A percentile compares a stretch with the other conserved stretches of the same genome.
Evolutionary conservation across 2,113 vertebrate genomes (phyloP).

Genomic region (Taurulus bubalis): DNA sequence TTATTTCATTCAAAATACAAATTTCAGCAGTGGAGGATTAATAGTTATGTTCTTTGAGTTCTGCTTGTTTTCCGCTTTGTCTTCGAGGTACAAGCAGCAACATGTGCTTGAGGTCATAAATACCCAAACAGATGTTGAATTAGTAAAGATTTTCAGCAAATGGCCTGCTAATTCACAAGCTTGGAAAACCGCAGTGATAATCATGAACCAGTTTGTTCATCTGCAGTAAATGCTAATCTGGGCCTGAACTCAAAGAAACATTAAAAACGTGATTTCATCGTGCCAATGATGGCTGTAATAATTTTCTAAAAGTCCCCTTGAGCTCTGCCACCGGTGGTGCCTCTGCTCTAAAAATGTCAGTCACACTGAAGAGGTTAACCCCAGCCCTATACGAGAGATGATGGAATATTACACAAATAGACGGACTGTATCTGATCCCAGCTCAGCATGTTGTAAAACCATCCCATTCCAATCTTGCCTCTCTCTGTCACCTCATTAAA

Average conservation of each 20-base stretch:
- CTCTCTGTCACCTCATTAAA: slow-evolving; percentile 83
- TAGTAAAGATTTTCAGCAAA: slow-evolving; percentile 58
- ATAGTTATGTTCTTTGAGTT: slow-evolving; percentile 49
- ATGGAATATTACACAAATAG: slow-evolving; percentile 80
- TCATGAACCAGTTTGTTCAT: slow-evolving; percentile 55
- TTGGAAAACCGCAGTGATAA: slow-evolving; percentile 55
- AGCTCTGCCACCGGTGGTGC: slow-evolving; percentile 64
- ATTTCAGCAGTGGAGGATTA: slow-evolving; percentile 33
- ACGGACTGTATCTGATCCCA: slow-evolving; percentile 77
- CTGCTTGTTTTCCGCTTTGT: slow-evolving; percentile 55
- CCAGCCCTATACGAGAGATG: slow-evolving; percentile 60
- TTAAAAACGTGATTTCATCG: slow-evolving; percentile 63
- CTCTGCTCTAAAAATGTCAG: slow-evolving; percentile 82
- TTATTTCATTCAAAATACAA: slow-evolving; percentile 33
- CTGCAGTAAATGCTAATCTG: slow-evolving; percentile 65
- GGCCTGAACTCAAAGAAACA: slow-evolving; percentile 56
- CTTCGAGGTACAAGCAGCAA: slow-evolving; percentile 56
- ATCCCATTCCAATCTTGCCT: slow-evolving; percentile 75
- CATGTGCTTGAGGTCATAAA: slow-evolving; percentile 48
- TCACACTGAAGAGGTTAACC: slow-evolving; percentile 80
- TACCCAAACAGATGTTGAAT: slow-evolving; percentile 58
- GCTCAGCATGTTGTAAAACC: slow-evolving; percentile 74
- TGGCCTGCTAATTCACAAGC: slow-evolving; percentile 47
- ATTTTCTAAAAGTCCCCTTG: slow-evolving; percentile 70
- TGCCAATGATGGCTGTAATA: slow-evolving; percentile 65